These are phyloP conservation scores for Tringa solitaria DNA, from an alignment of 2,113 vertebrate genomes.

Conservation along the genomic window DNA sequence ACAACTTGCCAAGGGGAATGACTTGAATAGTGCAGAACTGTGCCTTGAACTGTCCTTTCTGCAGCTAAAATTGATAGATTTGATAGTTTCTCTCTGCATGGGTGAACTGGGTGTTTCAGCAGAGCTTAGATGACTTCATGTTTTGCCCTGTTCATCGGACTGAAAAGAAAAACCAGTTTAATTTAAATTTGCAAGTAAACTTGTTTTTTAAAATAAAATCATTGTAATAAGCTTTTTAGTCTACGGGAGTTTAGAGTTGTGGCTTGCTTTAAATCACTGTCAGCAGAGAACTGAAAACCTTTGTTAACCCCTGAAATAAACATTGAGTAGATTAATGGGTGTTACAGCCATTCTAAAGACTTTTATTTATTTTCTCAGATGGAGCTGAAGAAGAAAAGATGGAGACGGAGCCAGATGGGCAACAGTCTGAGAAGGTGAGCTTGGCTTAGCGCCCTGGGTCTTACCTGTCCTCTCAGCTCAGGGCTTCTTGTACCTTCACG, in stretches of 20 bases:
- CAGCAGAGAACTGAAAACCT: not conserved
- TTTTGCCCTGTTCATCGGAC: not conserved
- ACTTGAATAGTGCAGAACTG: not conserved
- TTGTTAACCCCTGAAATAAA: no score
- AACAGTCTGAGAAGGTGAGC: slow-evolving; percentile 88
- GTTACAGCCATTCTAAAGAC: rapidly evolving
- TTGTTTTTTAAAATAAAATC: not conserved
- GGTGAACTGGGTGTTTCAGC: not conserved
- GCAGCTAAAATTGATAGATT: not conserved
- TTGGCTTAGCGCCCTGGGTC: not conserved
- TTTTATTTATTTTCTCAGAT: slow-evolving; percentile 56
- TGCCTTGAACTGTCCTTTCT: rapidly evolving
- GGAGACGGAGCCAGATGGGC: slow-evolving; percentile 87
- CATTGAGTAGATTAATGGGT: not conserved
- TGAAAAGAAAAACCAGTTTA: not conserved
- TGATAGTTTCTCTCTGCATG: not conserved
- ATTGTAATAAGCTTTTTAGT: not conserved
- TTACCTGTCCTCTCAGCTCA: not conserved
- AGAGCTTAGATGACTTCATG: not conserved
- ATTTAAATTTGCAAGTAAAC: not conserved
- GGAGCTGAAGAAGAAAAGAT: slow-evolving; percentile 88
- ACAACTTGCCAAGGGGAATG: rapidly evolving
- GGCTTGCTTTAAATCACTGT: not conserved
- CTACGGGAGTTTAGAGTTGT: not conserved
- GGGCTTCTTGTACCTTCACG: not conserved